Evolutionary conservation across 2,888 invertebrate genomes (phyloP).

Genomic region (Campopleginae sp.): DNA sequence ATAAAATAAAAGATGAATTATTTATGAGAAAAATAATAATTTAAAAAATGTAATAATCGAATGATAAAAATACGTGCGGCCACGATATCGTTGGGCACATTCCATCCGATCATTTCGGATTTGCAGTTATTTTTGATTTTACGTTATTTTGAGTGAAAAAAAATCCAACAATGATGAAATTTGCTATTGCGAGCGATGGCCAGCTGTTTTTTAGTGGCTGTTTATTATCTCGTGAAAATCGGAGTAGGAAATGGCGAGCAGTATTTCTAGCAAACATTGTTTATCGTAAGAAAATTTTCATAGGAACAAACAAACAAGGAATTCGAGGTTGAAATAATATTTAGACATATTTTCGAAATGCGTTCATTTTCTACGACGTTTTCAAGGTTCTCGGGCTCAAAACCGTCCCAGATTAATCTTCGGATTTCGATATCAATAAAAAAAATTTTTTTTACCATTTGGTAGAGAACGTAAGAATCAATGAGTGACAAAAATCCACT

Average conservation of each 20-base stretch:
- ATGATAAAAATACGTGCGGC: no score
- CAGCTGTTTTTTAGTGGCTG: neutral
- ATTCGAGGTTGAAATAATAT: conserved; percentile 24
- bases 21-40: no score
- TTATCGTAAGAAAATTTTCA: conserved; percentile 38
- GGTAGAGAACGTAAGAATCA: conserved; percentile 77
- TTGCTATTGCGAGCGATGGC: neutral
- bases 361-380: neutral
- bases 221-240: conserved; percentile 54
- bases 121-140: neutral
- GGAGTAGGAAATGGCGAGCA: conserved; percentile 46
- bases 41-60: no score
- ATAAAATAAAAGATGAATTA: no score
- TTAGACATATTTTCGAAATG: conserved; percentile 15
- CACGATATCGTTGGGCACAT: neutral
- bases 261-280: conserved; percentile 23
- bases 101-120: neutral
- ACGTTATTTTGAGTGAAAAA: neutral
- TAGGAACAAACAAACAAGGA: conserved; percentile 39
- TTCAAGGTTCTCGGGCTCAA: neutral
- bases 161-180: neutral
- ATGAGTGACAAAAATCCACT: conserved; percentile 77
- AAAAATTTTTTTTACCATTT: conserved; percentile 72
- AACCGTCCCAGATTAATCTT: neutral
- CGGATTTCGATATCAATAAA: neutral